Evolutionary conservation across 2,113 vertebrate species (phyloP).

Genomic region (Porphyrio hochstetteri): DNA sequence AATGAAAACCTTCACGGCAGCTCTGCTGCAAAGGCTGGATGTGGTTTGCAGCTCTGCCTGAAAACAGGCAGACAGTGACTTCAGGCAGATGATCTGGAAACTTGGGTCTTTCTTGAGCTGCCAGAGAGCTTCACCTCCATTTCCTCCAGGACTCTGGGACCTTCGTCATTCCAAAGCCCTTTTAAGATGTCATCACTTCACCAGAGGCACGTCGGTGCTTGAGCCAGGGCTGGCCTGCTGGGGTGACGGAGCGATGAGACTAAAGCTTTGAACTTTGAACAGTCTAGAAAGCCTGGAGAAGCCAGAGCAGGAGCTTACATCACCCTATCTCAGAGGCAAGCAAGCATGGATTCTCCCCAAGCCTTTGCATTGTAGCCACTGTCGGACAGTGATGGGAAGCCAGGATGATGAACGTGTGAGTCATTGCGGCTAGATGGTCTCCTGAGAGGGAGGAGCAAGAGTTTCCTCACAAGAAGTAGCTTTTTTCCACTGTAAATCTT

Average conservation of each 20-base stretch:
- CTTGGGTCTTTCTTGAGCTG: background rate
- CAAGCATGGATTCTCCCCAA: constrained; percentile 10
- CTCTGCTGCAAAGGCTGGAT: background rate
- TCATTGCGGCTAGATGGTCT: background rate
- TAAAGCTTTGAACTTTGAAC: background rate
- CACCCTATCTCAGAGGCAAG: background rate
- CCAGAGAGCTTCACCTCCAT: background rate
- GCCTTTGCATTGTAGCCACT: background rate
- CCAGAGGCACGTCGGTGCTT: background rate
- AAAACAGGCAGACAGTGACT: background rate
- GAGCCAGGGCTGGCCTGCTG: constrained; percentile 12
- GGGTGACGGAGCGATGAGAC: background rate
- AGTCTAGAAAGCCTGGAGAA: background rate
- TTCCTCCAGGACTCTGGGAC: background rate
- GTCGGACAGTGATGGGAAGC: constrained; percentile 11
- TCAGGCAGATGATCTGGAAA: background rate
- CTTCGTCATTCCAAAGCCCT: background rate
- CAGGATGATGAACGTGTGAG: constrained; percentile 13
- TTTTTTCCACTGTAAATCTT: constrained; percentile 41
- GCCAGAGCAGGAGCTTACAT: constrained; percentile 50
- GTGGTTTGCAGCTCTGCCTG: background rate
- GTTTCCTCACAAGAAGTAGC: constrained; percentile 23
- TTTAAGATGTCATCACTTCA: background rate
- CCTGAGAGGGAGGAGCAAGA: constrained; percentile 48
- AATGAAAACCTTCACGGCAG: background rate